phyloP scores from a whole-genome alignment of 2,797 vertebrate species.

The Chiroxiphia lanceolata region DNA sequence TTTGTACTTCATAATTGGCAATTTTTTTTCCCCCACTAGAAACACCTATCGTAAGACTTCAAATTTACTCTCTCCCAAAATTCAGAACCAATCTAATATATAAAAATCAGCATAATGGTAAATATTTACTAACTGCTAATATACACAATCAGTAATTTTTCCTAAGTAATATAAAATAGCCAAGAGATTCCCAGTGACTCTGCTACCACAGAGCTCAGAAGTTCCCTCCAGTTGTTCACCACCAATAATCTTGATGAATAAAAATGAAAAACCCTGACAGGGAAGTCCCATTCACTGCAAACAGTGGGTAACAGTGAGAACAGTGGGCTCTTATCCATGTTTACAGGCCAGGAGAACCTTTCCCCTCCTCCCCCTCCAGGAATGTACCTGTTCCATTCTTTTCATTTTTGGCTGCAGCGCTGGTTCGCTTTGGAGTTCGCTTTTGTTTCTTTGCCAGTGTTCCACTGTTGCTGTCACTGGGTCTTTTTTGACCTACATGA shows the following conservation, averaged over 20 bases:
- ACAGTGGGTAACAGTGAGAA: not conserved
- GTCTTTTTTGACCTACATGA: slow-evolving; percentile 87
- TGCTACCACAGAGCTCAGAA: not conserved
- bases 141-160: not conserved
- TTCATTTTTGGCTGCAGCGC: slow-evolving; percentile 82
- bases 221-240: not conserved
- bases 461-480: slow-evolving; percentile 82
- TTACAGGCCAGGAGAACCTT: not conserved
- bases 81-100: not conserved
- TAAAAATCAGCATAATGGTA: not conserved
- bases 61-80: not conserved
- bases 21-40: not conserved
- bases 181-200: not conserved
- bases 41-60: not conserved
- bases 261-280: not conserved
- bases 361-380: not conserved
- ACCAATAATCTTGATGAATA: not conserved
- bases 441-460: slow-evolving; percentile 92
- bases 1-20: not conserved
- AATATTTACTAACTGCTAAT: not conserved
- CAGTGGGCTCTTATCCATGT: accelerated
- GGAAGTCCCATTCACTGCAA: not conserved
- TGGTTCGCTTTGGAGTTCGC: slow-evolving; percentile 90
- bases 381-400: slow-evolving; percentile 91
- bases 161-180: not conserved